Percentiles rank a stretch among this genome's conserved stretches.
Conservation (phyloP, 2,113 vertebrate genomes). For the Cygnus atratus region DNA sequence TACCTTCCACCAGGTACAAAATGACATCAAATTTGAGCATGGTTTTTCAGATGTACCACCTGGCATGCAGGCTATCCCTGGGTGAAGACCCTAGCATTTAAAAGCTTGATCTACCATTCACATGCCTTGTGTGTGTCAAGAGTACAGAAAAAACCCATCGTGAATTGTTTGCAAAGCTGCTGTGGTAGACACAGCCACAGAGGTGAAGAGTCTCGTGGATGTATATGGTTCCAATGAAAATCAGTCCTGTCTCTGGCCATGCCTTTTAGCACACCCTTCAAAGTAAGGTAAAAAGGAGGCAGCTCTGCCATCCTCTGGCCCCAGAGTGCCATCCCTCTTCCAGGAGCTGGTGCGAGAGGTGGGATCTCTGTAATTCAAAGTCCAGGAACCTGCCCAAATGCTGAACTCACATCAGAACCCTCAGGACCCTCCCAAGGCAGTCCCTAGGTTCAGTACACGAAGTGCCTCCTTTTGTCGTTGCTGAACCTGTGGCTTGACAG, state of each 20-base stretch:
- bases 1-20: not conserved
- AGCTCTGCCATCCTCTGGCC: not conserved
- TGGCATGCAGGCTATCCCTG: not conserved
- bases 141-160: not conserved
- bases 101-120: fast-evolving
- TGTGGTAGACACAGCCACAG: not conserved
- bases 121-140: not conserved
- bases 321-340: not conserved
- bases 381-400: not conserved
- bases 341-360: not conserved
- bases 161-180: not conserved
- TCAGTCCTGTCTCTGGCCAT: not conserved
- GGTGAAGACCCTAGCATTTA: not conserved
- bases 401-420: not conserved
- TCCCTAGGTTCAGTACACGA: not conserved
- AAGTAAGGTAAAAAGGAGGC: not conserved
- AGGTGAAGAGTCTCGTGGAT: not conserved
- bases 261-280: not conserved
- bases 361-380: not conserved
- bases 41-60: not conserved
- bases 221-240: not conserved
- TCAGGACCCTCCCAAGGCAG: not conserved
- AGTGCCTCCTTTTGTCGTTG: not conserved
- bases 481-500: not conserved
- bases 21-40: not conserved